Conservation (phyloP, 2,888 invertebrate genomes). For the Omphaloscelis lunosa region DNA sequence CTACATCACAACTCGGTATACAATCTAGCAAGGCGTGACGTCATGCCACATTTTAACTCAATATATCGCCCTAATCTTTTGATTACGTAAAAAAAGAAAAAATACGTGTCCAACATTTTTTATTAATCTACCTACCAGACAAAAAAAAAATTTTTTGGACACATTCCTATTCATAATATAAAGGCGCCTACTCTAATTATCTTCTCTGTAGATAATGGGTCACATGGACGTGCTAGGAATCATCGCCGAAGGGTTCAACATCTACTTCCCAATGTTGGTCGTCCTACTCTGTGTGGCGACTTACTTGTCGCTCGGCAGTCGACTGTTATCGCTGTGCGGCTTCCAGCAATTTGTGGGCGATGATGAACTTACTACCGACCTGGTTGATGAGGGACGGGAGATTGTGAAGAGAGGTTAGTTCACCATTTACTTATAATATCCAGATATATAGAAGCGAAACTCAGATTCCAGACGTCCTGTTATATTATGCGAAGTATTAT, state of each 20-base stretch:
- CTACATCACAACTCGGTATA: no score
- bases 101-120: no score
- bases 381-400: slow-evolving; percentile 98
- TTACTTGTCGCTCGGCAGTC: slow-evolving; percentile 97
- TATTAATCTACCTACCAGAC: no score
- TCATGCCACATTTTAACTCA: no score
- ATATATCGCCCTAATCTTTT: no score
- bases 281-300: slow-evolving; percentile 97
- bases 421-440: background rate
- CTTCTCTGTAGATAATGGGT: slow-evolving; percentile 95
- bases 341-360: slow-evolving; percentile 99
- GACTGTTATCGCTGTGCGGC: slow-evolving; percentile 96
- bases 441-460: background rate
- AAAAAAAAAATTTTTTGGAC: no score
- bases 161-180: no score
- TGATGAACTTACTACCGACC: slow-evolving; percentile 97
- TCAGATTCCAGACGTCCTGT: background rate
- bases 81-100: no score
- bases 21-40: no score
- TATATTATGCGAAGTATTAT: background rate
- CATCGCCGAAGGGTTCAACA: slow-evolving; percentile 99
- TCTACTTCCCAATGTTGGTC: slow-evolving; percentile 99
- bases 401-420: slow-evolving; percentile 96
- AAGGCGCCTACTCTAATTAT: no score
- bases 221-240: slow-evolving; percentile 99